Conservation (phyloP, 1,140 invertebrate species). For the Amyelois transitella region DNA sequence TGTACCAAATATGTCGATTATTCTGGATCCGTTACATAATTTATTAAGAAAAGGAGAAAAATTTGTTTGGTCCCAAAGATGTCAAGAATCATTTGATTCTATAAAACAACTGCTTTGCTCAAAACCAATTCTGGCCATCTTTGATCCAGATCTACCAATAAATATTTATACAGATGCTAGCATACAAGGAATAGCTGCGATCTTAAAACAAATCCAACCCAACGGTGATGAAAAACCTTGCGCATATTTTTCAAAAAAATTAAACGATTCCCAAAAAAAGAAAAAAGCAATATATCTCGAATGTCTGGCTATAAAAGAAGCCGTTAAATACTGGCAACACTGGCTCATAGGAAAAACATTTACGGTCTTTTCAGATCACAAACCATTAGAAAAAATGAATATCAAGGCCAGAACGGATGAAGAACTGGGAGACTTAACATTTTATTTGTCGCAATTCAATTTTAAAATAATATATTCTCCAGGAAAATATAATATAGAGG, state of each 20-base stretch:
- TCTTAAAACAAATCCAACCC: neutral
- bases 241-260: too few species aligned
- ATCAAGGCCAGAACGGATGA: too few species aligned
- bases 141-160: slow-evolving; percentile 4
- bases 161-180: too few species aligned
- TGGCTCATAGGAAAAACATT: too few species aligned
- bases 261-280: too few species aligned
- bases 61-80: neutral
- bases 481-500: slow-evolving; percentile 8
- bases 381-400: too few species aligned
- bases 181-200: neutral
- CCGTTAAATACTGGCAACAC: neutral
- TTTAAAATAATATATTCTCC: neutral
- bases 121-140: neutral
- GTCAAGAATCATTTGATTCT: neutral
- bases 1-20: neutral
- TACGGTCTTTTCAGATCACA: too few species aligned
- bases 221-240: neutral
- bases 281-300: neutral
- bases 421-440: neutral
- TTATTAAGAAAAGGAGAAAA: slow-evolving; percentile 4
- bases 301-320: too few species aligned
- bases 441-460: neutral
- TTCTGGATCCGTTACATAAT: slow-evolving; percentile 1
- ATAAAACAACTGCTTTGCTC: neutral